Percentiles rank a stretch among this genome's conserved stretches.
phyloP scores from a whole-genome alignment of 2,797 vertebrate genomes.

The Acanthopagrus latus region DNA sequence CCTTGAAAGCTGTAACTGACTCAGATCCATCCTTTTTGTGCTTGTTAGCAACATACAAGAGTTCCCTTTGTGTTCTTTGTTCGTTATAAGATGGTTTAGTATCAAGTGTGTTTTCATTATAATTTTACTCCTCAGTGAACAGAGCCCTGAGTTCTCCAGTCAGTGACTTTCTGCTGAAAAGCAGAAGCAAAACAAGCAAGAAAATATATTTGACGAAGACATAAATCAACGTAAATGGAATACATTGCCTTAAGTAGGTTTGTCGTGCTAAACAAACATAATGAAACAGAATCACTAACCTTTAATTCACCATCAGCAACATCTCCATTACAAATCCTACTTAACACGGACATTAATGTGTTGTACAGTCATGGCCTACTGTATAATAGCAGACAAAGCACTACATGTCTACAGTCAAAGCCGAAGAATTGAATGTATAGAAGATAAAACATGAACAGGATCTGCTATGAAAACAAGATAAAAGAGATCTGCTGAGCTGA shows the following conservation, averaged over 20 bases:
- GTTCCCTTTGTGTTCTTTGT: conserved; percentile 30
- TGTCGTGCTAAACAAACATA: background rate
- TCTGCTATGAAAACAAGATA: conserved; percentile 42
- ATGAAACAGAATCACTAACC: conserved; percentile 22
- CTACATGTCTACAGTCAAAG: conserved; percentile 48
- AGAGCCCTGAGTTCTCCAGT: conserved; percentile 18
- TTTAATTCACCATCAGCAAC: conserved; percentile 23
- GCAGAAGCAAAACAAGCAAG: conserved; percentile 14
- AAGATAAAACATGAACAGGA: conserved; percentile 42
- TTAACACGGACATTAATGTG: conserved; percentile 25
- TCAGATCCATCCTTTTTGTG: conserved; percentile 30
- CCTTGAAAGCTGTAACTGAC: background rate
- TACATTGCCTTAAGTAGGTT: background rate
- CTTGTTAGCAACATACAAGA: conserved; percentile 57
- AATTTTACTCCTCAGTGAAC: conserved; percentile 68
- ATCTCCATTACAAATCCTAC: conserved; percentile 13
- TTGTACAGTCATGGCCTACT: conserved; percentile 15
- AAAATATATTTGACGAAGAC: conserved; percentile 19
- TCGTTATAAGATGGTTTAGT: conserved; percentile 17
- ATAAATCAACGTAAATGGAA: background rate
- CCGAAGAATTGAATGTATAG: conserved; percentile 38
- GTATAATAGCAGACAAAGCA: conserved; percentile 43
- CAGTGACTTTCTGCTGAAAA: conserved; percentile 36
- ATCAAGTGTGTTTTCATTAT: conserved; percentile 60
- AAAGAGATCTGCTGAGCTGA: conserved; percentile 56